Evolutionary conservation across 2,113 vertebrate species (phyloP), one percentile per base, ranked within the genome.

Genomic region (Pteruthius melanotis): DNA sequence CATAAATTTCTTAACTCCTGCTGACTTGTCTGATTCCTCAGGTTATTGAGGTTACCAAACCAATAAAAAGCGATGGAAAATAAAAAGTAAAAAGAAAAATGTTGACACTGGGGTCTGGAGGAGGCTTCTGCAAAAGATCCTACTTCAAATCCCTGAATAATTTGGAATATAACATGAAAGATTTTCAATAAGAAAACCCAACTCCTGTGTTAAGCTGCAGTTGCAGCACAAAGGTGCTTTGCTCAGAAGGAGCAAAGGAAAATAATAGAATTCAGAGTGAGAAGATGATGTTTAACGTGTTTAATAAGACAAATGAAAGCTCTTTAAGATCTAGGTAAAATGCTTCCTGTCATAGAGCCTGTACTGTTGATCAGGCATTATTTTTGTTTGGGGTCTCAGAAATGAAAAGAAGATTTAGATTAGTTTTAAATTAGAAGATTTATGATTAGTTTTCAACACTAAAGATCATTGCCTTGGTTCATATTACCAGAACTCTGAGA

Each of bases 1-100:
- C 77, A 81, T 75, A 84, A 88, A 92, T 83, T 92, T 94, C 52
- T 93, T 54, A 78, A 91, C 40, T 81, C 53, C 49, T 78, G 47
- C 35, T 89, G 60, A 88, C 56, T 89, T 92, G 42, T 56, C 72
- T 78, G 35, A 66, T 89, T 89, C 42, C 12, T 86, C 35, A 64
- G 70, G 61, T 78, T 91, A 80, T 30, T 72, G 52, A 87, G 49
- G 72, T 75, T 81, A 56, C n/a, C 49, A 85, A 87, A 83, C 61
- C 37, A 79, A 80, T 89, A 86, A 94, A 89, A 94, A 90, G 26
- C 10, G 14, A 35, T 5, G 35, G 23, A n/a, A 21, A 59, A n/a
- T 35, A 45, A 39, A 44, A 18, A 28, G 44, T 23, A 10, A 15
- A 26, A 45, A 52, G 23, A 47, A 53, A 59, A 57, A 20, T 11